phyloP scores from a whole-genome alignment of 2,797 vertebrate genomes.

The Tenualosa ilisha region DNA sequence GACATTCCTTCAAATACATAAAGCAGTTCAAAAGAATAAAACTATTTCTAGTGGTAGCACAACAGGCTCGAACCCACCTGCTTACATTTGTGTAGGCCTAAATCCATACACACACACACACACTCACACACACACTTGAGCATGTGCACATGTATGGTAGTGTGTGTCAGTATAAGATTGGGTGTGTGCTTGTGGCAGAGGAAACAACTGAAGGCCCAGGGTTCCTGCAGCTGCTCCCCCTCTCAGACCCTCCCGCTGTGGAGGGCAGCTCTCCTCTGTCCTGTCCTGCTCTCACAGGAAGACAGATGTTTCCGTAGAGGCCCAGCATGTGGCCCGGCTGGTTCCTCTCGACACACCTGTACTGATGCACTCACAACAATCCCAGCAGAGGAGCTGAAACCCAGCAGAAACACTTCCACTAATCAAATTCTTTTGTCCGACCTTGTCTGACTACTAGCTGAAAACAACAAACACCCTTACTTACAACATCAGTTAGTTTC shows the following conservation, averaged over 20 bases:
- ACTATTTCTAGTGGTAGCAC: not conserved
- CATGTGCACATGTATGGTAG: not conserved
- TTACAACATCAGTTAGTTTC: not conserved
- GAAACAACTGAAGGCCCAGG: not conserved
- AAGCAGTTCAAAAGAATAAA: not conserved
- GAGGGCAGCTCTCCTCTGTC: conserved; percentile 31
- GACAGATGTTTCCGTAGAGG: conserved; percentile 47
- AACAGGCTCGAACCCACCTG: not conserved
- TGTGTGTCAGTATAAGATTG: not conserved
- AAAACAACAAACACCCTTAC: conserved; percentile 11
- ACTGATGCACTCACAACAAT: not conserved
- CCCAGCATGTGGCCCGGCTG: conserved; percentile 12
- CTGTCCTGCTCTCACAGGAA: conserved; percentile 41
- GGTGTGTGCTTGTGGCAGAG: not conserved
- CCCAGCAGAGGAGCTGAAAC: not conserved
- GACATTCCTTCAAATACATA: not conserved
- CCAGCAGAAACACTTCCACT: not conserved
- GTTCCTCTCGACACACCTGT: conserved; percentile 30
- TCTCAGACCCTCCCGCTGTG: not conserved
- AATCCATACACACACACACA: not conserved
- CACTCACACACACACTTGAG: not conserved
- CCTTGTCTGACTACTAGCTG: not conserved
- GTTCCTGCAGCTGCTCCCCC: not conserved
- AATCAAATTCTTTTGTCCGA: conserved; percentile 12
- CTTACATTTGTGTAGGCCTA: too few relatives aligned